Base-by-base conservation (phyloP, 2,888 invertebrate genomes). In the Agrotis clavis region DNA sequence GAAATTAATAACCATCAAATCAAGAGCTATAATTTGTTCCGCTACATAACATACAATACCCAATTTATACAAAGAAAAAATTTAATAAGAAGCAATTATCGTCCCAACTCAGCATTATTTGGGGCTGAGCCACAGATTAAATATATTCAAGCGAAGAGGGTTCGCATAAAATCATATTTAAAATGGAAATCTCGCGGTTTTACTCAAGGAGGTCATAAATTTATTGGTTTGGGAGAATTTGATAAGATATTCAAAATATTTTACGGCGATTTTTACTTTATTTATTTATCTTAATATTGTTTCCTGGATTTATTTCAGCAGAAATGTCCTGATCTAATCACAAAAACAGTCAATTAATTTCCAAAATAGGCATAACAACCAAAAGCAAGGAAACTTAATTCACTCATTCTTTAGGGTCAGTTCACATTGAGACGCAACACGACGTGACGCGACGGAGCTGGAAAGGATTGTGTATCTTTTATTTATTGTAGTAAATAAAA, bases 11-110 rank as follows among this genome's bases (percentile, higher is more conserved):
- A 14, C 25, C 45, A 6, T 25, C 14, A 25, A 54, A 54, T 19
- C 14, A 16, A 54, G 2, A 41, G 41, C 41, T 11, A 16, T 18
- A 47, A 47, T 67, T 53, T 21, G 7, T 14, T 16, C 13, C 25
- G n/a, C 11, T 18, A 35, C 25, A 11, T 56, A 41, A 13, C 21
- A 50, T 41, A 50, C 3, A 50, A 69, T 25, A 53, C 35, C 25
- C 7, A 51, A 35, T 65, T 4, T 14, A 30, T 21, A 69, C n/a
- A 21, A 61, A 50, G 30, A 61, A 61, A 57, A 68, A 47, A 21
- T 57, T 9, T 78, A 64, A 74, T 83, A 70, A 56, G 30, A 62
- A 53, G 50, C 74, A 81, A 82, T 82, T 74, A 83, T 74, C n/a
- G 54, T 25, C 50, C 18, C 69, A 68, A 74, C 74, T 72, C 59